Evolutionary conservation across 2,888 invertebrate genomes (phyloP).

Genomic region (Minunthozetes semirufus): DNA sequence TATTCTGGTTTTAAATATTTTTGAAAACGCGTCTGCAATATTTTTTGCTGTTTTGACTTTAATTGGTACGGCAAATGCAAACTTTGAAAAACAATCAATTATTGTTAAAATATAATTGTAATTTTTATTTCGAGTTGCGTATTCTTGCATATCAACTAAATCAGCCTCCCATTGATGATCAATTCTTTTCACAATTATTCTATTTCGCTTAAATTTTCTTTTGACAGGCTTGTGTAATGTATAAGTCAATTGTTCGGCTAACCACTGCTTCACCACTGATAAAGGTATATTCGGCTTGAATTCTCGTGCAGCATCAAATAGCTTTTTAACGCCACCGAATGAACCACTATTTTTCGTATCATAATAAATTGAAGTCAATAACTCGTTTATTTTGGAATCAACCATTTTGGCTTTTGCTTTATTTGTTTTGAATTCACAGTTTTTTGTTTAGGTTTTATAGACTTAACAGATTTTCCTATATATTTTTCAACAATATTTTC

Average conservation of each 20-base stretch:
- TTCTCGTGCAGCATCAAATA: background rate
- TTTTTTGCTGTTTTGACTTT: slow-evolving; percentile 42
- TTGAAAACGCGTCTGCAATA: slow-evolving; percentile 8
- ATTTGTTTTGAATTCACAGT: too few relatives aligned
- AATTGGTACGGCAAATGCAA: slow-evolving; percentile 42
- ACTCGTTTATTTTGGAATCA: background rate
- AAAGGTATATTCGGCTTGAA: background rate
- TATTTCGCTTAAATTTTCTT: slow-evolving; percentile 36
- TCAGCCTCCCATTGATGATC: slow-evolving; percentile 44
- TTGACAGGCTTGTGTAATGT: slow-evolving; percentile 37
- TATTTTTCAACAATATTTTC: background rate
- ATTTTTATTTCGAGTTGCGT: slow-evolving; percentile 41
- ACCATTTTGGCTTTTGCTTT: background rate
- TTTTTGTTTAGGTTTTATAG: background rate
- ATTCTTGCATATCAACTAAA: slow-evolving; percentile 40
- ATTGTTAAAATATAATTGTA: slow-evolving; percentile 42
- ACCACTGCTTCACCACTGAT: slow-evolving; percentile 35
- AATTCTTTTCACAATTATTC: slow-evolving; percentile 40
- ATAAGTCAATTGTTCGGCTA: slow-evolving; percentile 36
- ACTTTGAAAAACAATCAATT: slow-evolving; percentile 44
- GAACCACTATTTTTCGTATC: background rate
- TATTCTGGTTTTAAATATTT: background rate
- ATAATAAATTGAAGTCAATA: background rate
- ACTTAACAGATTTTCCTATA: background rate
- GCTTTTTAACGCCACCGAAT: background rate